These are phyloP conservation scores for Candidula unifasciata DNA, from an alignment of 2,888 invertebrate genomes.

Conservation along the genomic window DNA sequence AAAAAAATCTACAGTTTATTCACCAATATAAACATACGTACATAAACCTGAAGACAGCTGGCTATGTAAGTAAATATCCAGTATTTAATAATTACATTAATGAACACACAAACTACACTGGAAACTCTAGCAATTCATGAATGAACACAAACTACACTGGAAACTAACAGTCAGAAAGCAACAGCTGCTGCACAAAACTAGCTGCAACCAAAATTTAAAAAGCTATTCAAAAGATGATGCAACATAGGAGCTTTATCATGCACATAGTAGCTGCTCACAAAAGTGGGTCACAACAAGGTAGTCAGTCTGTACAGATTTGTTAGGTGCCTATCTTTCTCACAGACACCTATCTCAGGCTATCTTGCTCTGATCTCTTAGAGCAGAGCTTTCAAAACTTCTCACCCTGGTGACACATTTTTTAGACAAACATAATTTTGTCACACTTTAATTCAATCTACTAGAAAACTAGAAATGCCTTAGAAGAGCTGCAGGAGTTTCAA, in stretches of 20 bases:
- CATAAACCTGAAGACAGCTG: no score
- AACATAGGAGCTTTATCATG: background rate
- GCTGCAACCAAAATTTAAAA: background rate
- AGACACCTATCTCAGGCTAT: background rate
- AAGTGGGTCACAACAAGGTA: background rate
- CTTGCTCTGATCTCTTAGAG: background rate
- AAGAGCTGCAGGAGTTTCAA: no score
- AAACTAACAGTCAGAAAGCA: background rate
- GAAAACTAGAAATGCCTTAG: no score
- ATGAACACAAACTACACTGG: background rate
- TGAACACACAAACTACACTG: background rate
- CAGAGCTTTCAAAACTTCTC: no score
- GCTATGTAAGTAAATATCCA: no score
- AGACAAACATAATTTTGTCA: no score
- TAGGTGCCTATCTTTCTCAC: background rate
- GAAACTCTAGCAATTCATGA: background rate
- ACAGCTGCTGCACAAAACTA: slow-evolving; percentile 7
- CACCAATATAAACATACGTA: no score
- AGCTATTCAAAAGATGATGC: slow-evolving; percentile 7
- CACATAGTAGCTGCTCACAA: background rate
- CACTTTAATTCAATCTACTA: no score
- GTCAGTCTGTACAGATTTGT: background rate
- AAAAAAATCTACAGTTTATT: no score
- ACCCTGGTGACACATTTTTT: no score
- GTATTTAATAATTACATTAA: no score